phyloP scores from a whole-genome alignment of 1,140 invertebrate genomes.

The Kradibia gibbosae region DNA sequence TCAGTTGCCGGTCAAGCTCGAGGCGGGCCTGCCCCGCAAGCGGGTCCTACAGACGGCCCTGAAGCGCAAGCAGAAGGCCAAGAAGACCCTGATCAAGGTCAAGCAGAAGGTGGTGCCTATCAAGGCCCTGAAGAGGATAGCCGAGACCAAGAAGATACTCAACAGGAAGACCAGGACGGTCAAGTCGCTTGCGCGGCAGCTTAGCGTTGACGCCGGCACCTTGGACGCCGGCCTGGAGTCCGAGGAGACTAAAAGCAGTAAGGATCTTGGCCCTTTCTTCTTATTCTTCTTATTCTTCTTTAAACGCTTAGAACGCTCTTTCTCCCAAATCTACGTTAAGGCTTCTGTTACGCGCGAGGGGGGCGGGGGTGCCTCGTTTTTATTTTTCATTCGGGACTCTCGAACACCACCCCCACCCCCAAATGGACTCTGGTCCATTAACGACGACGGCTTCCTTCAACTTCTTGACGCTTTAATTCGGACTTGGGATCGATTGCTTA shows the following conservation, averaged over 20 bases:
- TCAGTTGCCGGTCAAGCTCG: constrained; percentile 65
- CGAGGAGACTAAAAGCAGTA: constrained; percentile 45
- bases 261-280: too few species aligned
- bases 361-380: too few species aligned
- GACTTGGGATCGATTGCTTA: too few species aligned
- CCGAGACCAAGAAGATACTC: constrained; percentile 59
- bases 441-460: too few species aligned
- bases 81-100: constrained; percentile 64
- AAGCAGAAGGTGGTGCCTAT: constrained; percentile 67
- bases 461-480: too few species aligned
- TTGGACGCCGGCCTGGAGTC: constrained; percentile 24
- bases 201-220: neutral
- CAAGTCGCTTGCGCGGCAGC: neutral
- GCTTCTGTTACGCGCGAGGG: too few species aligned
- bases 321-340: constrained; percentile 4
- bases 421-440: too few species aligned
- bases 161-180: constrained; percentile 55
- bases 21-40: constrained; percentile 67
- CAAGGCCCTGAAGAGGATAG: constrained; percentile 63
- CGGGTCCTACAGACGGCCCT: constrained; percentile 63
- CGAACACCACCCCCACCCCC: too few species aligned
- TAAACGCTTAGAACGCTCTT: too few species aligned
- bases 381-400: too few species aligned
- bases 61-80: constrained; percentile 65
- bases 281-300: too few species aligned